Evolutionary conservation across 2,888 invertebrate genomes (phyloP), one percentile per base, ranked within the genome.

Genomic region (Timandra comae): DNA sequence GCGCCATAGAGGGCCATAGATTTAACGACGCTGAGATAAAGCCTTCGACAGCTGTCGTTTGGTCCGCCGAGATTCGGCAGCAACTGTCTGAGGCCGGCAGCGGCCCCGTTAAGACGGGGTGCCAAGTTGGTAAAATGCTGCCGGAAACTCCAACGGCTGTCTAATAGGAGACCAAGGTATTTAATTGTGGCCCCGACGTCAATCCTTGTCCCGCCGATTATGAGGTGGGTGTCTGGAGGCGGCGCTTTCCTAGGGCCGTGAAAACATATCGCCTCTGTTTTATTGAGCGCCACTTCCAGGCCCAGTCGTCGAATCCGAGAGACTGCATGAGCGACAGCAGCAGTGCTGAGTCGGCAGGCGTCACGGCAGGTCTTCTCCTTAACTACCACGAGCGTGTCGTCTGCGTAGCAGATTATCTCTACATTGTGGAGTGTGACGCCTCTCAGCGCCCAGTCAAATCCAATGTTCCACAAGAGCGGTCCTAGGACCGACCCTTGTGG

Each of bases 401-500:
- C 27, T 2, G 27, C 27, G 9, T 19, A 28, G 10, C 27, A 12
- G 25, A 28, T 0, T 8, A 5, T 5, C 4, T 5, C 3, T 6
- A 28, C 24, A n/a, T 6, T 10, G 9, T 2, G 24, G 6, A 10
- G 24, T 9, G 10, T 8, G 3, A 10, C 3, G 4, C 31, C 19
- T 9, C 27, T 13, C 27, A 27, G 16, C 12, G 16, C 39, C 25
- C 24, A 29, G 9, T 44, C 35, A 12, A 36, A 47, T 0, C 37
- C 41, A 7, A 47, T 7, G 34, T 47, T 42, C 40, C 42, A 49
- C 33, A 45, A 31, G n/a, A 45, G 33, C 2, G 42, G 42, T 0
- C 40, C 45, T 4, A 47, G 22, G 2, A 49, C 40, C 7, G 46
- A 46, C 5, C 46, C 42, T 42, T 33, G 41, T 35, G 38, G 38